Conservation (phyloP, 2,113 vertebrate genomes). For the Elanus axillaris region DNA sequence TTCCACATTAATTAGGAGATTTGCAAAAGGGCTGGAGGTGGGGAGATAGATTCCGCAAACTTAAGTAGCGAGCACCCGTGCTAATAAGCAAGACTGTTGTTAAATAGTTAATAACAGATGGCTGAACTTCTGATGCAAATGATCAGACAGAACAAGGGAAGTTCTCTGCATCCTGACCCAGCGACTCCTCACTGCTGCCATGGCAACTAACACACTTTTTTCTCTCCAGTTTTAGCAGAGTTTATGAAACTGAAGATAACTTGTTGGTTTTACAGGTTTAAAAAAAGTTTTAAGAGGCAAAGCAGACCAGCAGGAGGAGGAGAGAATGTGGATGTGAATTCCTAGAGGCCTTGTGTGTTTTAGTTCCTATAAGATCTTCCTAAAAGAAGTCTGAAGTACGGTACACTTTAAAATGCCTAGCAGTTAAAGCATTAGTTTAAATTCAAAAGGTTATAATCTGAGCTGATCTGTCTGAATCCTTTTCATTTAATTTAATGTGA, state of each 20-base stretch:
- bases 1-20: not conserved
- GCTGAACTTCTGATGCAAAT: conserved; percentile 51
- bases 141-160: conserved; percentile 35
- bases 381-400: not conserved
- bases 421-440: not conserved
- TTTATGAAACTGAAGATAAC: conserved; percentile 20
- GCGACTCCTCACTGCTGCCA: not conserved
- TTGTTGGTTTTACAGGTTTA: conserved; percentile 16
- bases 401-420: not conserved
- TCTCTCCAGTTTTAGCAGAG: not conserved
- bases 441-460: not conserved
- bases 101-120: conserved; percentile 53
- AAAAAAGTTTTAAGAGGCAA: conserved; percentile 7
- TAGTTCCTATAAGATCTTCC: not conserved
- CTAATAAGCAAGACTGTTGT: conserved; percentile 29
- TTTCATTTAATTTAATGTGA: not conserved
- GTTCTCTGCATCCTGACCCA: conserved; percentile 35
- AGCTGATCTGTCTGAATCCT: not conserved
- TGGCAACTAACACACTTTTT: not conserved
- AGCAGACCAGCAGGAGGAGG: not conserved
- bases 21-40: not conserved
- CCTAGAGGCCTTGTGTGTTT: not conserved
- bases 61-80: not conserved
- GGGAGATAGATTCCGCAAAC: not conserved
- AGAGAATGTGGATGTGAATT: not conserved